Evolutionary conservation across 1,140 invertebrate genomes (phyloP).

Genomic region (Diuraphis noxia): DNA sequence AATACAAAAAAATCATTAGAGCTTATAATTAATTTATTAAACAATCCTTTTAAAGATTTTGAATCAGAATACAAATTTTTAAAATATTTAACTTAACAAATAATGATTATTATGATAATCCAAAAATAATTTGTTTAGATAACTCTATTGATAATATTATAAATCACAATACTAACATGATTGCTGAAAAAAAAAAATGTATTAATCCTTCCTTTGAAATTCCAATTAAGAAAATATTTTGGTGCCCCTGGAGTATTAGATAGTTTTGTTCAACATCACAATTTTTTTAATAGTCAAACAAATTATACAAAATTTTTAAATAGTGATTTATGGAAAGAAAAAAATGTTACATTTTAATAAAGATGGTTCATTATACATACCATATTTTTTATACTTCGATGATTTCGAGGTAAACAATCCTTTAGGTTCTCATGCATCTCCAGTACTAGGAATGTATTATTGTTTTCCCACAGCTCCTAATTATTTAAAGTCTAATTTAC

Average conservation of each 20-base stretch:
- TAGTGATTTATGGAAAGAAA: not conserved
- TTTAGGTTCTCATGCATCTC: not conserved
- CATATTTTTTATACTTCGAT: not conserved
- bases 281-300: slow-evolving; percentile 14
- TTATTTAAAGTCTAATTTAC: not conserved
- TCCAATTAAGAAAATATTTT: slow-evolving; percentile 28
- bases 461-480: not conserved
- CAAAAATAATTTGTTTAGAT: not conserved
- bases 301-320: not conserved
- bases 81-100: slow-evolving; percentile 7
- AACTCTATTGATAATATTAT: not conserved
- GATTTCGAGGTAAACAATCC: not conserved
- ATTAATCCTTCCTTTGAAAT: not conserved
- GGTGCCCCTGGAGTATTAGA: not conserved
- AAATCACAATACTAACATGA: not conserved
- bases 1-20: not conserved
- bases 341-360: not conserved
- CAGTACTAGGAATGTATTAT: not conserved
- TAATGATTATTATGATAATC: not conserved
- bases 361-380: not conserved
- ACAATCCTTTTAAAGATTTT: slow-evolving; percentile 4
- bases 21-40: not conserved
- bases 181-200: slow-evolving; percentile 17
- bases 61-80: slow-evolving; percentile 14
- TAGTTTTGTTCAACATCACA: not conserved